Base-by-base conservation (phyloP, 2,888 invertebrate genomes). In the Eulithis testata region DNA sequence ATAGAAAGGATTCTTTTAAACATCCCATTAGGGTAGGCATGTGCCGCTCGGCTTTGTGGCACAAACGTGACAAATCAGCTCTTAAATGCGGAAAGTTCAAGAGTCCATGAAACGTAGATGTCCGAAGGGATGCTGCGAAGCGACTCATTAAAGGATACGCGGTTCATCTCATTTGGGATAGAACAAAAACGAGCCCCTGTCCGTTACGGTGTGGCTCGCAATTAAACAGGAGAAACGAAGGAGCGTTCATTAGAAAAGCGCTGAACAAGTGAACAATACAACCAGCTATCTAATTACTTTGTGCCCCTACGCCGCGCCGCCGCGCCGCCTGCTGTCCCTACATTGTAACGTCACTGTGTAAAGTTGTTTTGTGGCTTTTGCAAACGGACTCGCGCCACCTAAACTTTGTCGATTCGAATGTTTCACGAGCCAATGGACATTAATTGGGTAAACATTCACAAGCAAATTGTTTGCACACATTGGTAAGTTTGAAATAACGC, bases 281-380 rank as follows among this genome's bases (percentile, higher is more conserved):
- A 84, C 84, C 1, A 78, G 84, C 85, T 83, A 90, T 89, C 88
- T 89, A 90, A 91, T 90, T 90, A 90, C 87, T 90, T 86, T 85
- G 85, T 82, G 83, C 82, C 82, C 59, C 80, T 81, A 73, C 80
- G 75, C 79, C 21, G 21, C 21, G 75, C 79, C 80, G 75, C 79
- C 21, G 21, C 21, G 75, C 79, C 72, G 80, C 78, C 79, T 74
- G 80, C 79, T 81, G 80, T 80, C 81, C 80, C 82, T 78, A 82
- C 84, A 81, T 79, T 85, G 85, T 86, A 85, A 82, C 81, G 82
- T 83, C 83, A 82, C 82, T 78, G 79, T 77, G 80, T 75, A 82
- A 86, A 88, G 78, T 87, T 87, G 79, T 84, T 68, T 86, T 83
- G 86, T 76, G 89, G 89, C 87, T 88, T 89, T 88, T 86, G 80